Conservation (phyloP, 2,888 invertebrate genomes). For the Busseola fusca region DNA sequence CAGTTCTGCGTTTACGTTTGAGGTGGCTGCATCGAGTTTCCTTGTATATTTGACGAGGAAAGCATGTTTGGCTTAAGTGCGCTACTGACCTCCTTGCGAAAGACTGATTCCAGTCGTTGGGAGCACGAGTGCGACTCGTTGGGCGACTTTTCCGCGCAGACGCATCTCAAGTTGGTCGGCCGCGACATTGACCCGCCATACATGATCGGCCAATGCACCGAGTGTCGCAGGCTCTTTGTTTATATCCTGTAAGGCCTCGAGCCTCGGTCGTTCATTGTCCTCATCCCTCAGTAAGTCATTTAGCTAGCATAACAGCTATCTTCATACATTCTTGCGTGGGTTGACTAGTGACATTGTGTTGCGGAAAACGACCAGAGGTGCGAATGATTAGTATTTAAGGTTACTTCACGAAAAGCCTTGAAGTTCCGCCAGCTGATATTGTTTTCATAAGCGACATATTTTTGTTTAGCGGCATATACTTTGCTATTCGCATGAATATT, state of each 20-base stretch:
- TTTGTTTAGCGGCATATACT: slow-evolving; percentile 12
- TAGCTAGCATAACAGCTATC: slow-evolving; percentile 47
- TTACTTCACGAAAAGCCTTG: slow-evolving; percentile 54
- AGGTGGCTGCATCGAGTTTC: slow-evolving; percentile 40
- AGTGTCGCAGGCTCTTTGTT: slow-evolving; percentile 88
- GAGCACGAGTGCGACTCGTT: slow-evolving; percentile 73
- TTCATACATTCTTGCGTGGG: slow-evolving; percentile 54
- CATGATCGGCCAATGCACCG: slow-evolving; percentile 87
- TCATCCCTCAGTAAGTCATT: slow-evolving; percentile 52
- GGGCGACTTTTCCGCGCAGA: slow-evolving; percentile 80
- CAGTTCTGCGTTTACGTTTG: slow-evolving; percentile 40
- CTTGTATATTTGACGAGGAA: slow-evolving; percentile 54
- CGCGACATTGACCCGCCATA: slow-evolving; percentile 88
- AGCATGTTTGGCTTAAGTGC: slow-evolving; percentile 66
- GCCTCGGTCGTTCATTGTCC: slow-evolving; percentile 73
- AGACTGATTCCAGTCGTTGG: slow-evolving; percentile 74
- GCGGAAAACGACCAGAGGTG: slow-evolving; percentile 52
- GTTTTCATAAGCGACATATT: slow-evolving; percentile 53
- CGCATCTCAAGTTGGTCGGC: slow-evolving; percentile 82
- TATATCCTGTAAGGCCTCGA: slow-evolving; percentile 81
- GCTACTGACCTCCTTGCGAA: slow-evolving; percentile 82
- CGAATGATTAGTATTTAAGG: slow-evolving; percentile 54
- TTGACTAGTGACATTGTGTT: slow-evolving; percentile 49
- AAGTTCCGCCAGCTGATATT: slow-evolving; percentile 52
- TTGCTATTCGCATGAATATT: slow-evolving; percentile 10